Evolutionary conservation across 2,888 invertebrate genomes (phyloP), one percentile per base, ranked within the genome.

Genomic region (Margaritifera margaritifera): DNA sequence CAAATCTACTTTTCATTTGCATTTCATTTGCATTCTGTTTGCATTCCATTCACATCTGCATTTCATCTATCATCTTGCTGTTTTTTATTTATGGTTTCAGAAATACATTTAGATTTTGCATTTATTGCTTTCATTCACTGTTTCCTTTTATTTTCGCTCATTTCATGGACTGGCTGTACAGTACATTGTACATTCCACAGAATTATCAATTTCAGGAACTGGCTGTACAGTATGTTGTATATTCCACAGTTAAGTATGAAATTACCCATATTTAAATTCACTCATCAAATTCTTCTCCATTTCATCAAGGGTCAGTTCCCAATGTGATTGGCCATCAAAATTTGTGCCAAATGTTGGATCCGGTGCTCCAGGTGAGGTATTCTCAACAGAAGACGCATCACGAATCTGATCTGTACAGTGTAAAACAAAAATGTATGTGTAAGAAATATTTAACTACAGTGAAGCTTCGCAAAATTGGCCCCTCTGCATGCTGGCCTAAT

Each of bases 301-400:
- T 15, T 68, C 55, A n/a, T 73, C 68, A 25, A 73, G 25, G 11
- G 70, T 66, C 15, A 70, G 24, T n/a, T 68, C 70, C 68, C 66
- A 69, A 11, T 60, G 62, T n/a, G 64, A 73, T 31, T 70, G 65
- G 18, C 69, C 73, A 52, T 68, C 70, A 20, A 62, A 52, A 1
- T 65, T 59, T 22, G 70, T 53, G 18, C 73, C 73, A 70, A 73
- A 73, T 18, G 73, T 73, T 52, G 73, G 73, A 53, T 73, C 73
- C 42, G 73, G 73, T n/a, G 73, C 73, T 24, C 73, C 73, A 20
- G 24, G 53, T 20, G 66, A 27, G 24, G 42, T 27, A 56, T 73
- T 73, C 54, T 62, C 57, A 15, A 64, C 61, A 1, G 73, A 73
- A 25, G 53, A 62, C n/a, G 52, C 52, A 56, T 73, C 70, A 63